A percentile compares a stretch with the other conserved stretches of the same genome.
Conservation (phyloP, 2,797 vertebrate species). For the Gorsachius magnificus region DNA sequence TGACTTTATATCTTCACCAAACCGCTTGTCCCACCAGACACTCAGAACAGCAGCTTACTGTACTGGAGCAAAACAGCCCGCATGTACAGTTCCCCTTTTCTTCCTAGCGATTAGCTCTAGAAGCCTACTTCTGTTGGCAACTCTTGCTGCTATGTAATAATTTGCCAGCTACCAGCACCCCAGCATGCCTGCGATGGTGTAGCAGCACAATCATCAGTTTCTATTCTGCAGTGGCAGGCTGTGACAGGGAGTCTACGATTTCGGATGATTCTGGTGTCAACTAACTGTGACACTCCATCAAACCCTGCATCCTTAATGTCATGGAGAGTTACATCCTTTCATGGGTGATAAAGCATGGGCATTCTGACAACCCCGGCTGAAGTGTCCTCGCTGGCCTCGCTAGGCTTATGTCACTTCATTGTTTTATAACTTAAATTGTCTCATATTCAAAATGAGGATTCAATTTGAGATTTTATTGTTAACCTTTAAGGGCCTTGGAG, state of each 20-base stretch:
- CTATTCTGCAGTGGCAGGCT: slow-evolving; percentile 72
- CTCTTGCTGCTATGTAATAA: slow-evolving; percentile 46
- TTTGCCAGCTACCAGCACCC: slow-evolving; percentile 60
- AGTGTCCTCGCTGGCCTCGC: slow-evolving; percentile 77
- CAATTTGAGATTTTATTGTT: slow-evolving; percentile 80
- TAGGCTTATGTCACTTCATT: slow-evolving; percentile 77
- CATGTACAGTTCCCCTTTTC: background rate
- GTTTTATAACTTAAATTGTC: slow-evolving; percentile 79
- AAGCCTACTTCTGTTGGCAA: slow-evolving; percentile 51
- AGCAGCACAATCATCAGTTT: slow-evolving; percentile 73
- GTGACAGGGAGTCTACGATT: slow-evolving; percentile 75
- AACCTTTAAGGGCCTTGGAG: slow-evolving; percentile 80
- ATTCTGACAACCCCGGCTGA: slow-evolving; percentile 74
- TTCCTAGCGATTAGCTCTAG: background rate
- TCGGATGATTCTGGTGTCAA: slow-evolving; percentile 78
- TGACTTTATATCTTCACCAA: background rate
- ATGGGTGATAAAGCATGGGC: slow-evolving; percentile 78
- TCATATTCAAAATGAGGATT: slow-evolving; percentile 78
- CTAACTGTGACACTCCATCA: slow-evolving; percentile 82
- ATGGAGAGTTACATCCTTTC: slow-evolving; percentile 77
- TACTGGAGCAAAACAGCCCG: background rate
- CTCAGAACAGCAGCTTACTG: background rate
- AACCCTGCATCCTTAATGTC: slow-evolving; percentile 78
- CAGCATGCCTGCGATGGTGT: slow-evolving; percentile 60
- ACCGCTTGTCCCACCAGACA: slow-evolving; percentile 12